Evolutionary conservation across 2,113 vertebrate species (phyloP).

Genomic region (Dasypus novemcinctus): DNA sequence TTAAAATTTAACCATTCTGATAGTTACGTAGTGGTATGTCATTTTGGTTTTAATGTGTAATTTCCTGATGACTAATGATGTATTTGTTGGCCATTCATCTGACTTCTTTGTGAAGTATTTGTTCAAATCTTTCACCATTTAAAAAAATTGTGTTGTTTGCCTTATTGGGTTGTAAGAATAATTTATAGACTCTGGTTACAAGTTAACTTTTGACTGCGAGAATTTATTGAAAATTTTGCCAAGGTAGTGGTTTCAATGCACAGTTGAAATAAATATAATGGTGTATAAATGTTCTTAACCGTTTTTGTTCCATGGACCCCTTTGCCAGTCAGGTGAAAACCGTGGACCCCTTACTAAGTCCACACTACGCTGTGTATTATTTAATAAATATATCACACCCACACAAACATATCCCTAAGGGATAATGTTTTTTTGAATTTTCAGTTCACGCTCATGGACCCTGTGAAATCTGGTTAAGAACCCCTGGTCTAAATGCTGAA

Average conservation of each 20-base stretch:
- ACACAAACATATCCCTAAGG: too few relatives aligned
- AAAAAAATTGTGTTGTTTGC: background rate
- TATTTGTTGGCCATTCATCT: background rate
- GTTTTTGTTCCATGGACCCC: too few relatives aligned
- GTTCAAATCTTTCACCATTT: background rate
- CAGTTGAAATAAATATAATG: conserved; percentile 11
- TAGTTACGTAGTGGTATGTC: background rate
- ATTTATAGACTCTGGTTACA: background rate
- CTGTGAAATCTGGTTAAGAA: too few relatives aligned
- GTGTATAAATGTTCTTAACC: background rate
- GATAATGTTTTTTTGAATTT: too few relatives aligned
- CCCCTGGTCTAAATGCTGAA: background rate
- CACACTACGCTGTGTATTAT: too few relatives aligned
- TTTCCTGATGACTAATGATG: background rate
- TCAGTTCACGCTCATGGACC: too few relatives aligned
- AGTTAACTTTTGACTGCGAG: background rate
- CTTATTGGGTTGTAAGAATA: background rate
- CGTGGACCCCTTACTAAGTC: too few relatives aligned
- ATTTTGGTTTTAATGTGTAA: background rate
- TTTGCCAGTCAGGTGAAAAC: too few relatives aligned
- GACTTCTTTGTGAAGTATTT: background rate
- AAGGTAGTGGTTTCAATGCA: background rate
- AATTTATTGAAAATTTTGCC: conserved; percentile 19
- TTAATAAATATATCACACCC: too few relatives aligned
- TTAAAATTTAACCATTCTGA: background rate